Base-by-base conservation (phyloP, 2,888 invertebrate genomes). In the Phaonia tiefii region DNA sequence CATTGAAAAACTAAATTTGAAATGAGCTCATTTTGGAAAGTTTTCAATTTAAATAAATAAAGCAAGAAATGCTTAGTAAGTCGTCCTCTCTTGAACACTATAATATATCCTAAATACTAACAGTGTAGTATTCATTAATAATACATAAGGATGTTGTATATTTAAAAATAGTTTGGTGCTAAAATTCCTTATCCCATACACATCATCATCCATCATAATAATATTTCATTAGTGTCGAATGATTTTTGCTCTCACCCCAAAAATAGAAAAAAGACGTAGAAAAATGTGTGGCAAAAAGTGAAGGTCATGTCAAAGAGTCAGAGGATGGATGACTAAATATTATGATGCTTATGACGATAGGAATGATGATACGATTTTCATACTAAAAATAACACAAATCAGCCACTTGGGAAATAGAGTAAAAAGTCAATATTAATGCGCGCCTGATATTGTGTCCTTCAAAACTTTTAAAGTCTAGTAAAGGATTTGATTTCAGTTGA, bases 261-360 rank as follows among this genome's bases (percentile, higher is more conserved):
- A 2, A 15, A 1, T 60, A 7, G 1, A 10, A 10, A 22, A 2
- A 51, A 20, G 11, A 51, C 17, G 22, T 51, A 17, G 10, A 39
- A n/a, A 60, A 80, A 72, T 71, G 10, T 81, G 65, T 75, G 81
- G 67, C 81, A 78, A 78, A 67, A 75, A 74, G 81, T 81, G 78
- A 81, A 81, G 81, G 81, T 78, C 75, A 77, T 81, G 81, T 75
- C 78, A 81, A 60, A 60, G 15, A 31, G 58, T 58, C 58, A 58
- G n/a, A n/a, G n/a, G n/a, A n/a, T n/a, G n/a, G n/a, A n/a, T n/a
- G 31, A 26, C 7, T 17, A 2, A 58, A 58, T 58, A 17, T 31
- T 31, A 58, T 15, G 31, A 8, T 2, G 31, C 8, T 58, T 7
- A n/a, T 58, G 15, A 58, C n/a, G 58, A 58, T 26, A n/a, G 10